Evolutionary conservation across 2,888 invertebrate species (phyloP).

Genomic region (Crossocerus cetratus): DNA sequence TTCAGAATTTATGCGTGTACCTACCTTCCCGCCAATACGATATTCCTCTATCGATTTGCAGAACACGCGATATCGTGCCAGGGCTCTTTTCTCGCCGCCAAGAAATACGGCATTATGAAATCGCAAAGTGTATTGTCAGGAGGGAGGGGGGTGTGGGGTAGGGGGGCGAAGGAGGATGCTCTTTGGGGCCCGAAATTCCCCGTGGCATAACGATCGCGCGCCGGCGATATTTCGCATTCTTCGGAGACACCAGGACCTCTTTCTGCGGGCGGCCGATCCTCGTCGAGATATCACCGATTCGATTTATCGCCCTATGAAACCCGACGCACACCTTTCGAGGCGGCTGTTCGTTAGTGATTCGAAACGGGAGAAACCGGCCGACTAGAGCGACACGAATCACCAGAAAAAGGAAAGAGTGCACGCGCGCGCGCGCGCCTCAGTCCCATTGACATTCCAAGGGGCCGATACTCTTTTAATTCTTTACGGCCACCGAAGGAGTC

Average conservation of each 20-base stretch:
- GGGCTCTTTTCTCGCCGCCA: constrained; percentile 34
- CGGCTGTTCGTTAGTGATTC: constrained; percentile 53
- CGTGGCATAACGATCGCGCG: constrained; percentile 4
- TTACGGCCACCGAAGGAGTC: neutral
- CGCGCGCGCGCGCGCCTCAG: neutral
- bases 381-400: constrained; percentile 30
- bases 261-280: constrained; percentile 32
- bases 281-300: constrained; percentile 37
- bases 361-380: constrained; percentile 8
- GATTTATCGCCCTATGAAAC: constrained; percentile 52
- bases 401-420: constrained; percentile 9
- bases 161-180: constrained; percentile 3
- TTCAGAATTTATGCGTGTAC: constrained; percentile 28
- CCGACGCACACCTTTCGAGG: constrained; percentile 45
- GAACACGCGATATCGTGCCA: constrained; percentile 14
- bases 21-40: constrained; percentile 5
- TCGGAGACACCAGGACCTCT: constrained; percentile 19
- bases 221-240: constrained; percentile 37
- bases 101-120: neutral
- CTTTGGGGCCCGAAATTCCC: neutral
- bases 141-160: constrained; percentile 7
- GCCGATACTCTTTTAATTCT: neutral
- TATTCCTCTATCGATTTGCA: constrained; percentile 36
- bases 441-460: constrained; percentile 6
- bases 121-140: neutral